Percentiles rank a stretch among this genome's conserved stretches.
Conservation (phyloP, 1,140 invertebrate species). For the Pseudomyrmex pallidus region DNA sequence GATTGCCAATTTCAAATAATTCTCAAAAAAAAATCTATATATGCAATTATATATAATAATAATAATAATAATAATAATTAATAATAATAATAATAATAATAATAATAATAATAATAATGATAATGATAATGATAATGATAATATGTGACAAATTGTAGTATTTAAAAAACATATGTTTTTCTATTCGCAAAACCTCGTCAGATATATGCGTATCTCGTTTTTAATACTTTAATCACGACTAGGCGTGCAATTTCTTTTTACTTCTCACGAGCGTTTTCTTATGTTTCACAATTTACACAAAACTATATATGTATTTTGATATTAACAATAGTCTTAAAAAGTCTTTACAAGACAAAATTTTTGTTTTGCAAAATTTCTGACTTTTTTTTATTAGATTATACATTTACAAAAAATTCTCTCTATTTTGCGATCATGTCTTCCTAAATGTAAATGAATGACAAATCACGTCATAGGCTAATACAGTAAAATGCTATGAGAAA, state of each 20-base stretch:
- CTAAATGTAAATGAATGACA: no score
- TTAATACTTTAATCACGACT: constrained; percentile 47
- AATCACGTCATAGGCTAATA: not conserved
- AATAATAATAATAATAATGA: no score
- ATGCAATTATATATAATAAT: not conserved
- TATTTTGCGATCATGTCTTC: no score
- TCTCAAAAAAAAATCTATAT: not conserved
- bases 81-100: no score
- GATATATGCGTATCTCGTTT: constrained; percentile 22
- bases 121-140: no score
- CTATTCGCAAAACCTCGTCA: constrained; percentile 38
- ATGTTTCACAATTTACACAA: constrained; percentile 17
- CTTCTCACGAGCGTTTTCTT: constrained; percentile 24
- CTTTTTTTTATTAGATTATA: no score
- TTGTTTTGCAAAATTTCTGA: no score
- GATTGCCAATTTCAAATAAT: not conserved
- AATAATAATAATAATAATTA: no score
- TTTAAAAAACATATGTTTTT: not conserved
- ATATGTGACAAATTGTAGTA: not conserved
- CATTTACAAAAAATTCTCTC: no score
- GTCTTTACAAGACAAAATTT: no score
- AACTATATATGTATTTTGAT: not conserved
- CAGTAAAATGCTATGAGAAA: constrained; percentile 3
- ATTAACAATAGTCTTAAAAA: not conserved
- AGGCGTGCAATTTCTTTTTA: constrained; percentile 55